Evolutionary conservation across 2,797 vertebrate genomes (phyloP), one percentile per base, ranked within the genome.

Genomic region (Zenarchopterus dispar): DNA sequence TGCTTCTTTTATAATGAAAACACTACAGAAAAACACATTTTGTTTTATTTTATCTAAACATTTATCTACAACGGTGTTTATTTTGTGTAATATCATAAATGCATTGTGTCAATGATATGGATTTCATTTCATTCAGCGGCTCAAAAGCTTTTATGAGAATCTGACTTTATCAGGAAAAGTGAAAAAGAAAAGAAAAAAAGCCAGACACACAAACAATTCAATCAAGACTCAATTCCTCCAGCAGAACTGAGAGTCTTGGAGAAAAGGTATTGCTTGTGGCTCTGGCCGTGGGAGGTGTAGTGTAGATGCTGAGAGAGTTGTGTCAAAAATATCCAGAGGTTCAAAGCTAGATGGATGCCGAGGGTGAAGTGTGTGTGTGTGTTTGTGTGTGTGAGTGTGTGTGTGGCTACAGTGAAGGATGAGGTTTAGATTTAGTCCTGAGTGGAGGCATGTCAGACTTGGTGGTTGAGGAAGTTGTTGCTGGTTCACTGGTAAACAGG

Each of bases 251-350:
- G 51, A 56, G 42, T 44, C 52, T 77, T 53, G 23, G 46, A 61
- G 53, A 65, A 45, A n/a, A 41, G 33, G 56, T 50, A 53, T 54
- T 36, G 68, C 76, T 77, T 1, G 39, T 69, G 73, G 79, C 67
- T 61, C 4, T 21, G 62, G 53, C 77, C 44, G 80, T 78, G 78
- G 72, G 80, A 67, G 77, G 83, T 23, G 31, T 10, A 50, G 73
- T 15, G 46, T n/a, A 55, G 44, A 71, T 50, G 59, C 47, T 65
- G 59, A 71, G 67, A 71, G 73, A 53, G 49, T 44, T 15, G 33
- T 57, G 64, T 50, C 22, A 58, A 62, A 58, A 73, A 70, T 56
- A 75, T 73, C 67, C 69, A 74, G 56, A 70, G 78, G 63, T 76
- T 75, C 70, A 59, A 51, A 75, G 58, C 22, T 16, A 19, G 28